Conservation (phyloP, 2,797 vertebrate species). For the Karalla daura region DNA sequence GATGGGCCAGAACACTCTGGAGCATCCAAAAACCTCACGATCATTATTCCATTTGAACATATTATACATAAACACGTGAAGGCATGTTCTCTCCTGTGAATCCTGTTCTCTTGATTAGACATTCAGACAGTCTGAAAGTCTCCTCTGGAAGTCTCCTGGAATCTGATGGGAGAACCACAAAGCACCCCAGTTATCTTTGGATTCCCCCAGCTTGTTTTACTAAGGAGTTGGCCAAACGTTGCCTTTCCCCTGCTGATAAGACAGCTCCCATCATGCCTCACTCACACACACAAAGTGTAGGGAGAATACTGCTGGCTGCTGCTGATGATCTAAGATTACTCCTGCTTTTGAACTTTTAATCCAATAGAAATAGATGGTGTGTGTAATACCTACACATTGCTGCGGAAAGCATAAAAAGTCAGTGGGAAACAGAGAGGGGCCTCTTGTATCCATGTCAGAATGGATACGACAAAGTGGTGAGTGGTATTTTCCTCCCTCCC, state of each 20-base stretch:
- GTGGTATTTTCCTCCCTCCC: conserved; percentile 34
- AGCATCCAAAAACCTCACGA: conserved; percentile 51
- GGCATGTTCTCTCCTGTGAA: conserved; percentile 46
- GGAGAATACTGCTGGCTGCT: conserved; percentile 71
- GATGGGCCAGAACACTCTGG: conserved; percentile 45
- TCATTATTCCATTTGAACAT: conserved; percentile 56
- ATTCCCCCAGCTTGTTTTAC: conserved; percentile 75
- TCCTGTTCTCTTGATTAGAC: conserved; percentile 46
- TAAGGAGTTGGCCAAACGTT: conserved; percentile 59
- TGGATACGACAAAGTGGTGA: conserved; percentile 23
- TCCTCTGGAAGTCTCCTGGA: conserved; percentile 54
- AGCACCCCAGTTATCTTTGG: conserved; percentile 71
- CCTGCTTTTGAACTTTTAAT: conserved; percentile 66
- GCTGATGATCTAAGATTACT: conserved; percentile 60
- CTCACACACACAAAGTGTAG: conserved; percentile 69
- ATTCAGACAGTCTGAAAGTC: conserved; percentile 48
- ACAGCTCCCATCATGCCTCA: conserved; percentile 77
- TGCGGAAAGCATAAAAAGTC: conserved; percentile 25
- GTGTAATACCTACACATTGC: conserved; percentile 41
- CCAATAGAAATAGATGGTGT: conserved; percentile 60
- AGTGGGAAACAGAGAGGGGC: conserved; percentile 31
- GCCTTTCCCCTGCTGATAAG: conserved; percentile 73
- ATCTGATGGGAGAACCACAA: conserved; percentile 65
- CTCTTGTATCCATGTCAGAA: conserved; percentile 24
- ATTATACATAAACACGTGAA: conserved; percentile 58